A percentile compares a stretch with the other conserved stretches of the same genome.
Evolutionary conservation across 2,888 invertebrate genomes (phyloP).

Genomic region (Nymphalis urticae): DNA sequence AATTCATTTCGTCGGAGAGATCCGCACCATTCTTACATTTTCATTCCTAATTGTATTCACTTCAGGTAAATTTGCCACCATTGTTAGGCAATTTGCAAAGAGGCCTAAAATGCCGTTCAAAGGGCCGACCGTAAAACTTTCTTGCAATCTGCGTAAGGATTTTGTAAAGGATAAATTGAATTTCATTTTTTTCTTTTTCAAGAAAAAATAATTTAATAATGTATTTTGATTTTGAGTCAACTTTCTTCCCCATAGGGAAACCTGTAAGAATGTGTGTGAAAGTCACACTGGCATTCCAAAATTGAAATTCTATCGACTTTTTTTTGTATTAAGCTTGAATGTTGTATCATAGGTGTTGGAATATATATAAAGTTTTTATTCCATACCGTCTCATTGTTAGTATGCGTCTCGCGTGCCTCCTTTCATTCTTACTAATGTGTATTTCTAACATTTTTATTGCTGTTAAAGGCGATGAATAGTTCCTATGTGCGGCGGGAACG

Average conservation of each 20-base stretch:
- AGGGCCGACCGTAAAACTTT: conserved; percentile 13
- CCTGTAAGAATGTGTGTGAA: too few species aligned
- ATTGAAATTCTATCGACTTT: too few species aligned
- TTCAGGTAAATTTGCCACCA: conserved; percentile 50
- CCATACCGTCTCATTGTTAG: conserved; percentile 13
- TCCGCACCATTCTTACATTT: conserved; percentile 21
- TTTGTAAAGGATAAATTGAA: conserved; percentile 21
- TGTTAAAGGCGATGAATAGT: conserved; percentile 64
- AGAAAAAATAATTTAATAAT: background rate
- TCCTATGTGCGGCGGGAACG: conserved; percentile 23
- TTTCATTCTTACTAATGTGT: conserved; percentile 68
- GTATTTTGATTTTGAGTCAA: background rate
- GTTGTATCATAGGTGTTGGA: background rate
- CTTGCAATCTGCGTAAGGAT: conserved; percentile 11
- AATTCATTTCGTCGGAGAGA: conserved; percentile 7
- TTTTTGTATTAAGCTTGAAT: background rate
- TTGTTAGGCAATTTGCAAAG: conserved; percentile 55
- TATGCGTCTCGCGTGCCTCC: conserved; percentile 64
- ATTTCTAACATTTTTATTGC: conserved; percentile 69
- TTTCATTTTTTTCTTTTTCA: conserved; percentile 9
- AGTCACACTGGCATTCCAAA: too few species aligned
- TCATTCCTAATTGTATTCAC: conserved; percentile 43
- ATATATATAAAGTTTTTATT: conserved; percentile 10
- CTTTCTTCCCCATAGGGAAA: too few species aligned
- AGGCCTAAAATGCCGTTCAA: conserved; percentile 42